A percentile compares a stretch with the other conserved stretches of the same genome.
Conservation (phyloP, 2,113 vertebrate species). For the Baryphthengus martii region DNA sequence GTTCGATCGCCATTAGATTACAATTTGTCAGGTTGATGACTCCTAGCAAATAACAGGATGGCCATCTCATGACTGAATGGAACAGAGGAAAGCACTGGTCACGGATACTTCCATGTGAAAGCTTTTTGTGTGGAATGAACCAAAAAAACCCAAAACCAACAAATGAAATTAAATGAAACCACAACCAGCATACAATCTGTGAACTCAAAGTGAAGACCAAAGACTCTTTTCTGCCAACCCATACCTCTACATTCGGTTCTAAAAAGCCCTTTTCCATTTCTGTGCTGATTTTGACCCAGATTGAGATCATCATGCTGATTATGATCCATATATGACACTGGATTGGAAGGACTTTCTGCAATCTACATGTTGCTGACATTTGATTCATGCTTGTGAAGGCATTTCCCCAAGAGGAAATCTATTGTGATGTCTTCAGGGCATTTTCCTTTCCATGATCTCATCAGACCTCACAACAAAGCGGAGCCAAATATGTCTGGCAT, state of each 20-base stretch:
- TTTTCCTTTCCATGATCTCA: slow-evolving; percentile 52
- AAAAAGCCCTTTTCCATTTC: background rate
- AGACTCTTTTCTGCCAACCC: background rate
- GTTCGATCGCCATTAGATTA: background rate
- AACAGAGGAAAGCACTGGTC: background rate
- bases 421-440: background rate
- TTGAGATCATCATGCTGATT: background rate
- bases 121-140: background rate
- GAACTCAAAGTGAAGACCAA: background rate
- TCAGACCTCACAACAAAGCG: slow-evolving; percentile 6
- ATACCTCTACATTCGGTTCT: background rate
- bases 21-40: background rate
- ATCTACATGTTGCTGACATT: background rate
- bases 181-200: background rate
- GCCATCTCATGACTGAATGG: background rate
- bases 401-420: slow-evolving; percentile 54
- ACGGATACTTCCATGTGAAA: background rate
- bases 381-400: slow-evolving; percentile 14
- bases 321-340: background rate
- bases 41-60: background rate
- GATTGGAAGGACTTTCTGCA: background rate
- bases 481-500: slow-evolving; percentile 58
- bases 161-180: background rate
- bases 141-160: background rate
- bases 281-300: slow-evolving; percentile 7